These are phyloP conservation scores for Lepidurus packardi DNA, from an alignment of 1,140 invertebrate species.

Conservation along the genomic window DNA sequence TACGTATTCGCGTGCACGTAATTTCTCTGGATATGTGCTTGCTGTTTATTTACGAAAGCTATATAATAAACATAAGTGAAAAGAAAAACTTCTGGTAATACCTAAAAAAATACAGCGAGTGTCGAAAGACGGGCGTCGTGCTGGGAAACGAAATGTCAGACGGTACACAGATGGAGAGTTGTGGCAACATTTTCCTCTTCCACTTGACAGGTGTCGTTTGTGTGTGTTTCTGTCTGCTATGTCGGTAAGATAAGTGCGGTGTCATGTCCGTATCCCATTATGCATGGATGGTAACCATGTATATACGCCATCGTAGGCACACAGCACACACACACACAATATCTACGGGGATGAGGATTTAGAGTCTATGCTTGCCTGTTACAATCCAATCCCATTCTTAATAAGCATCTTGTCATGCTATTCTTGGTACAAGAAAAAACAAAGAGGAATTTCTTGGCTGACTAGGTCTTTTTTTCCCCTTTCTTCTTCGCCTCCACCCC, in stretches of 20 bases:
- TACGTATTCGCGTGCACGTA: no score
- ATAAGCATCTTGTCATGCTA: not conserved
- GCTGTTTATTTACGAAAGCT: no score
- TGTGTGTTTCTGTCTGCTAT: slow-evolving; percentile 3
- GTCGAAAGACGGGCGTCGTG: slow-evolving; percentile 3
- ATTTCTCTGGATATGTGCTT: no score
- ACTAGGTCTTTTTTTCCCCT: not conserved
- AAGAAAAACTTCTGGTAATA: not conserved
- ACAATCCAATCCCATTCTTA: not conserved
- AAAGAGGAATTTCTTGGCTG: not conserved
- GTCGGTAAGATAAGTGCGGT: slow-evolving; percentile 21
- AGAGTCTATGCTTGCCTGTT: not conserved
- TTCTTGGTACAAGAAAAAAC: not conserved
- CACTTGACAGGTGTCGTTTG: slow-evolving; percentile 13
- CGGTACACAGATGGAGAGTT: slow-evolving; percentile 21
- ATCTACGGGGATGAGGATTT: not conserved
- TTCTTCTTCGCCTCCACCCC: not conserved
- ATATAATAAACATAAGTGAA: no score
- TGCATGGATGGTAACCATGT: slow-evolving; percentile 14
- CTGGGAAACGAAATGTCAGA: slow-evolving; percentile 11
- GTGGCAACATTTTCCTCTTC: slow-evolving; percentile 2
- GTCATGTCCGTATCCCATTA: slow-evolving; percentile 16
- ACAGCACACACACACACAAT: not conserved
- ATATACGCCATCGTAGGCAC: not conserved
- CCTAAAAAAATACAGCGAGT: not conserved